phyloP scores from a whole-genome alignment of 2,888 invertebrate species.

The Serrognathus titanus region DNA sequence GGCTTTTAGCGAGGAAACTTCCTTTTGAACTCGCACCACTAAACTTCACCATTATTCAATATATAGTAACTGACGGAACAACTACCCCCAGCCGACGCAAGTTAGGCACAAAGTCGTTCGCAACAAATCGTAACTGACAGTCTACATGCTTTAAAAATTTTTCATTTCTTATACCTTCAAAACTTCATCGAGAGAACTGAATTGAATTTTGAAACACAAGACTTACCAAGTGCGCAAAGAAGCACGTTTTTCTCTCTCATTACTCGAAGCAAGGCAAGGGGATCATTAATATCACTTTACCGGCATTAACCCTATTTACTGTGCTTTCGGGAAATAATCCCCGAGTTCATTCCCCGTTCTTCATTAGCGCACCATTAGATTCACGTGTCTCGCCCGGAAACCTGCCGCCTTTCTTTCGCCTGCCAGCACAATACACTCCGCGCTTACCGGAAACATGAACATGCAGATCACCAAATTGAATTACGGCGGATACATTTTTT shows the following conservation, averaged over 20 bases:
- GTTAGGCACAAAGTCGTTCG: not conserved
- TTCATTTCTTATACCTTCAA: not conserved
- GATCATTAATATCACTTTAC: constrained; percentile 1
- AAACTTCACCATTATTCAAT: constrained; percentile 1
- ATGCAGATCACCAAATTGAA: too few species aligned
- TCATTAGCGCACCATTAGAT: not conserved
- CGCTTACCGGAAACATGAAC: too few species aligned
- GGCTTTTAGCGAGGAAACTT: constrained; percentile 1
- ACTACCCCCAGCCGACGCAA: not conserved
- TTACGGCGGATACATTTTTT: too few species aligned
- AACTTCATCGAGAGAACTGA: not conserved
- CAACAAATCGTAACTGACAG: not conserved
- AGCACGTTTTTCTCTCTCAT: not conserved
- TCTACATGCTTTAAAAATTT: not conserved
- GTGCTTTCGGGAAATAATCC: not conserved
- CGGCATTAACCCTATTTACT: not conserved
- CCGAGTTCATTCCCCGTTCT: not conserved
- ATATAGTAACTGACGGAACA: not conserved
- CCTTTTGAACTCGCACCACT: not conserved
- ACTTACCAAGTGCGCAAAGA: not conserved
- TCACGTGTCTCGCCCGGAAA: not conserved
- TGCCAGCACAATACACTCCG: not conserved
- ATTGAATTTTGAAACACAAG: not conserved
- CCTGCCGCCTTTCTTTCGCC: not conserved
- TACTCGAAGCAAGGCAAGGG: not conserved